Evolutionary conservation across 2,888 invertebrate species (phyloP).

Genomic region (Cabera pusaria): DNA sequence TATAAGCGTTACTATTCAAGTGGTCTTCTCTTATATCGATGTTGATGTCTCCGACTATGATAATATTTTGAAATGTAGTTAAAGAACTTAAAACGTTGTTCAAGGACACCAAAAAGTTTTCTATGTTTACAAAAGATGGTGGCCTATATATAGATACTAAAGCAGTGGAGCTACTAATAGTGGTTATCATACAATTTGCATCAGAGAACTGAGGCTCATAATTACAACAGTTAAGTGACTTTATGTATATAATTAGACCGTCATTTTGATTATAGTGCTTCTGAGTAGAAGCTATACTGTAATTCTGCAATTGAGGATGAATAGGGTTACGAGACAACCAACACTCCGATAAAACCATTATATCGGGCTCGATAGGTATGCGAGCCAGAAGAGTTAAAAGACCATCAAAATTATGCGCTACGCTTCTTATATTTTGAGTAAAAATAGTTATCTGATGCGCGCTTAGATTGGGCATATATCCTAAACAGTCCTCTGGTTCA

Average conservation of each 20-base stretch:
- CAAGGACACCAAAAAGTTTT: constrained; percentile 1
- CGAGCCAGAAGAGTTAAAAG: no score
- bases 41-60: constrained; percentile 23
- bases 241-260: no score
- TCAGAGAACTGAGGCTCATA: background rate
- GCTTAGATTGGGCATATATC: no score
- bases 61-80: constrained; percentile 1
- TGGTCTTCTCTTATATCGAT: constrained; percentile 8
- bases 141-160: constrained; percentile 4
- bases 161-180: background rate
- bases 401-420: no score
- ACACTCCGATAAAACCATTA: no score
- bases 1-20: constrained; percentile 1
- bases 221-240: background rate
- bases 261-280: constrained; percentile 2
- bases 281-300: no score
- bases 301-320: no score
- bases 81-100: background rate
- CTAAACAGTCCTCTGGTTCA: no score
- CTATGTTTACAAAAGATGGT: constrained; percentile 3
- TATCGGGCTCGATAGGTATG: no score
- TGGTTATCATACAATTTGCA: background rate
- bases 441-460: no score
- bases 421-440: no score
- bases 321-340: no score